phyloP scores from a whole-genome alignment of 2,113 vertebrate genomes.

The Catharus fuscescens region DNA sequence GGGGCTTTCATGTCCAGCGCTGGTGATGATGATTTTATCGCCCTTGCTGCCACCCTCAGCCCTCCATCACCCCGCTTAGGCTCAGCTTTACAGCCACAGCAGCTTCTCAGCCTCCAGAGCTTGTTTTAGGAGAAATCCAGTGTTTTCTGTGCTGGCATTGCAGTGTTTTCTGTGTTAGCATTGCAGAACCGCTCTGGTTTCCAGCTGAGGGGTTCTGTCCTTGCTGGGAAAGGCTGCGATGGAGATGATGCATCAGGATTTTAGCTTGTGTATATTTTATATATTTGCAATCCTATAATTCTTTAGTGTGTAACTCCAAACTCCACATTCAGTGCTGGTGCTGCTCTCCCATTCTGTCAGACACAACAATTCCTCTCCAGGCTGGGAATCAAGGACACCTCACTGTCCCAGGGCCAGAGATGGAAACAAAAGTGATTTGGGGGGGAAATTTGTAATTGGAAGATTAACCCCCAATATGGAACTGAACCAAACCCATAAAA shows the following conservation, averaged over 20 bases:
- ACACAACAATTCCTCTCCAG: background rate
- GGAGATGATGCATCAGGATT: background rate
- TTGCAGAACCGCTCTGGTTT: background rate
- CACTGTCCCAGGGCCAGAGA: background rate
- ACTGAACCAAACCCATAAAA: background rate
- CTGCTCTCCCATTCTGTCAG: background rate
- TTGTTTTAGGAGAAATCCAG: background rate
- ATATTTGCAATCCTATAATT: fast-evolving
- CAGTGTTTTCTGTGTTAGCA: background rate
- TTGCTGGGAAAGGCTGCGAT: background rate
- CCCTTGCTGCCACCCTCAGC: background rate
- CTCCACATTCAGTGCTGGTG: background rate
- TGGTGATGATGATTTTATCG: constrained; percentile 9
- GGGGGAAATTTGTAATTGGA: background rate
- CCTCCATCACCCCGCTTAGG: background rate
- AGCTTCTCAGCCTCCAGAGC: background rate
- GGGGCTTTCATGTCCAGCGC: constrained; percentile 19
- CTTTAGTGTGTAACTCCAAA: background rate
- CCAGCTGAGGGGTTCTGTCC: background rate
- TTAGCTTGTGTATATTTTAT: background rate
- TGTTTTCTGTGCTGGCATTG: background rate
- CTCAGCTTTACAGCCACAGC: background rate
- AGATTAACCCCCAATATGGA: background rate
- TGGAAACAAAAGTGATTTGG: background rate
- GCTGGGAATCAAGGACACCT: background rate